These are phyloP conservation scores for Gallinago jamesoni DNA, from an alignment of 2,113 vertebrate genomes.

Conservation along the genomic window DNA sequence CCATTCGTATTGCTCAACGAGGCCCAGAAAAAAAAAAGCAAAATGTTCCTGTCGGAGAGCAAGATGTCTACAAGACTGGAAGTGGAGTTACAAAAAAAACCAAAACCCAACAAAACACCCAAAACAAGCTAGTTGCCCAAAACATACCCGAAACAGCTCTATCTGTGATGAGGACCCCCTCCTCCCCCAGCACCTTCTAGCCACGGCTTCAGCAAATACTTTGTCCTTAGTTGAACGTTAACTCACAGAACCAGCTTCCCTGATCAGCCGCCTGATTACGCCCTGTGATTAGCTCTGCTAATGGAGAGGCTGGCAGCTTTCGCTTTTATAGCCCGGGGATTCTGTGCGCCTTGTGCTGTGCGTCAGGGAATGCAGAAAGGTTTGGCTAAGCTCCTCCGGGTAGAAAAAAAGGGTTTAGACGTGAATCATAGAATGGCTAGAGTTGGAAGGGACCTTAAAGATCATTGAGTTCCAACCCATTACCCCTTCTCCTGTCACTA, in stretches of 20 bases:
- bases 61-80: fast-evolving
- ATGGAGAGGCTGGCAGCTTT: neutral
- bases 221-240: slow-evolving; percentile 30
- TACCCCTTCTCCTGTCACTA: too few species aligned
- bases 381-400: neutral
- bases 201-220: neutral
- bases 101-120: too few species aligned
- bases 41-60: neutral
- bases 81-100: neutral
- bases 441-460: too few species aligned
- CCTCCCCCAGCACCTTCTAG: neutral
- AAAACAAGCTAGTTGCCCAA: neutral
- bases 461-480: too few species aligned
- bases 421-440: neutral
- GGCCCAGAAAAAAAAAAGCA: neutral
- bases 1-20: fast-evolving
- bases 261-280: neutral
- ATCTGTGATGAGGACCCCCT: fast-evolving
- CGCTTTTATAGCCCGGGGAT: fast-evolving
- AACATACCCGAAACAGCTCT: neutral
- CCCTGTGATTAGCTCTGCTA: neutral
- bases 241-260: neutral
- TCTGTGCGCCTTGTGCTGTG: neutral
- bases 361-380: fast-evolving
- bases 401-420: fast-evolving